Conservation (phyloP, 64 coral and sea anemone genomes). For the Exaiptasia diaphana region DNA sequence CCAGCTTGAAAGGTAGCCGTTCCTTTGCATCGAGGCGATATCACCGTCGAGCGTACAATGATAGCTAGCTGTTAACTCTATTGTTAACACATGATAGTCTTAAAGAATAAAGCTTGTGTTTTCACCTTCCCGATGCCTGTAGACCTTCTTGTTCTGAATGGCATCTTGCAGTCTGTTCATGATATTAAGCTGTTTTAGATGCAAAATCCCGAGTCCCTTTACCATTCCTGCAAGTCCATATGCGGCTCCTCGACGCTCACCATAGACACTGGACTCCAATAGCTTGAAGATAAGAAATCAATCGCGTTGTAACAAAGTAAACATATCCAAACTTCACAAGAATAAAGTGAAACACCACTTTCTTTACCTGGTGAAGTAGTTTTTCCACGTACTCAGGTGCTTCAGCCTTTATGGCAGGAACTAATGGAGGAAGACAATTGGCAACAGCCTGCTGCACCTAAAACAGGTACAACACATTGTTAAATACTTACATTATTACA, state of each 20-base stretch:
- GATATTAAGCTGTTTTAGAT: conserved; percentile 91
- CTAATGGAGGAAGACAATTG: conserved; percentile 92
- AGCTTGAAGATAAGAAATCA: conserved; percentile 29
- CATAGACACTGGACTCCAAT: conserved; percentile 76
- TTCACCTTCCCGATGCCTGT: conserved; percentile 87
- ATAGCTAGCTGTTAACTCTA: no score
- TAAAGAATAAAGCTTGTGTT: background rate
- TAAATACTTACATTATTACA: background rate
- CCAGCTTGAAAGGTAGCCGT: no score
- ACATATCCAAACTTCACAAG: no score
- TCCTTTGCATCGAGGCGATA: no score
- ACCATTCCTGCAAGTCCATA: conserved; percentile 88
- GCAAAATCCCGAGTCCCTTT: conserved; percentile 92
- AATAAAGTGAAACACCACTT: no score
- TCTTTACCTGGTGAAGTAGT: conserved; percentile 75
- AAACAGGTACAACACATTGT: background rate
- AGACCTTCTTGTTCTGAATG: conserved; percentile 97
- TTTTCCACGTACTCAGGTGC: conserved; percentile 90
- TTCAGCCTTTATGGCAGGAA: conserved; percentile 89
- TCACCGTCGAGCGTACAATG: no score
- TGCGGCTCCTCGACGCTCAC: conserved; percentile 90
- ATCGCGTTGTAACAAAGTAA: background rate
- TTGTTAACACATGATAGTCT: no score
- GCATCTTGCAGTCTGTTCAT: conserved; percentile 97
- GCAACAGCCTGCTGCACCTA: conserved; percentile 98